Evolutionary conservation across 1,140 invertebrate genomes (phyloP), one percentile per base, ranked within the genome.

Genomic region (Neodiprion pinetum): DNA sequence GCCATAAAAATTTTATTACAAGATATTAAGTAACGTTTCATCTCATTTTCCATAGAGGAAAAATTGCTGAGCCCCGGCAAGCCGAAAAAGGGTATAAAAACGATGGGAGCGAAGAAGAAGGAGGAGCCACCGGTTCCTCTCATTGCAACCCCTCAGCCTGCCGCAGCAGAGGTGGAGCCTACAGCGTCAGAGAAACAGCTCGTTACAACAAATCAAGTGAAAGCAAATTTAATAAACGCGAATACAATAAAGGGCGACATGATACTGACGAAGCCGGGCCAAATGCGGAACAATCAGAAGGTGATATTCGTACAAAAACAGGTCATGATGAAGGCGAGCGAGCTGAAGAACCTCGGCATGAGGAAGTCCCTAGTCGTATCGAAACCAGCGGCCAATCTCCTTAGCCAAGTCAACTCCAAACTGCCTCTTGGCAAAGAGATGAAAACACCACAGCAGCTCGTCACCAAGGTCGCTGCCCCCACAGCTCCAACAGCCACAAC

Each of bases 161-260:
- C 47, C 49, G 14, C 47, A 1, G 21, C 71, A n/a, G 75, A 78
- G 69, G 80, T 82, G 28, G 21, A 69, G 1, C 48, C 75, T 11
- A 10, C 66, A 1, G 40, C 73, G 14, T 40, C 74, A 21, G 82
- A 85, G 11, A 88, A 86, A 77, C 79, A 82, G 7, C 49, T 87
- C 4, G 84, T 87, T 78, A 87, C 86, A 14, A 86, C 85, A 9
- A 88, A 87, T 77, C 84, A 86, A 81, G 86, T 88, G 7, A 88
- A 88, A 73, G 85, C 86, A 5, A 86, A 87, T 81, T 72, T 88
- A 9, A 88, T 88, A 12, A 88, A 74, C 68, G 80, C 86, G n/a
- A 88, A 88, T 69, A 88, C 87, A 85, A 83, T 87, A 12, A 88
- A 87, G 71, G 85, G 85, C 3, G 87, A 87, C 50, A 87, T 88